These are phyloP conservation scores for Petaurus breviceps DNA, from an alignment of 2,113 vertebrate species.

Conservation along the genomic window DNA sequence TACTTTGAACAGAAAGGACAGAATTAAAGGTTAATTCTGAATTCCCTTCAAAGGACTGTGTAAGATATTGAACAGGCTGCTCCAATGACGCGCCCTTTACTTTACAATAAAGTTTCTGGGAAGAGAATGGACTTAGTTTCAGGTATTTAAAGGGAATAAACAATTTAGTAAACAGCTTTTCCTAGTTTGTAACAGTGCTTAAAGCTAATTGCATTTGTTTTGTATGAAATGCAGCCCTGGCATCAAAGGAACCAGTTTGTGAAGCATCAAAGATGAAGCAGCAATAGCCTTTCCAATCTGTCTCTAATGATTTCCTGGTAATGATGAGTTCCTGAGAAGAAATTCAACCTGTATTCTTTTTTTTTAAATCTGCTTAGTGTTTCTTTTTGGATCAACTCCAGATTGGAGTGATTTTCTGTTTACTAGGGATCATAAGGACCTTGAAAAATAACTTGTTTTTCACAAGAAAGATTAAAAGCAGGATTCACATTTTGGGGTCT, in stretches of 20 bases:
- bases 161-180: slow-evolving; percentile 46
- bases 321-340: slow-evolving; percentile 61
- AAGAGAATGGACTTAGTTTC: slow-evolving; percentile 4
- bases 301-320: slow-evolving; percentile 67
- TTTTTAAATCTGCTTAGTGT: slow-evolving; percentile 61
- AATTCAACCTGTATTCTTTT: slow-evolving; percentile 43
- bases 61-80: slow-evolving; percentile 42
- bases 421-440: slow-evolving; percentile 58
- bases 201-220: slow-evolving; percentile 51
- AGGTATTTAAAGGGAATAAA: slow-evolving; percentile 48
- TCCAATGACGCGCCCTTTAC: slow-evolving; percentile 47
- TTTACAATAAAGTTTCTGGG: slow-evolving; percentile 52
- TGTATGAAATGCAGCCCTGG: slow-evolving; percentile 40
- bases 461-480: slow-evolving; percentile 15
- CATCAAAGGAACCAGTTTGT: slow-evolving; percentile 23
- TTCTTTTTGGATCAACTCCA: slow-evolving; percentile 54
- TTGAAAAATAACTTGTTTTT: slow-evolving; percentile 44
- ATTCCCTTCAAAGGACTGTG: slow-evolving; percentile 46
- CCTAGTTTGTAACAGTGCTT: slow-evolving; percentile 53
- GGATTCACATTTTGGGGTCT: neutral
- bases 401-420: slow-evolving; percentile 40
- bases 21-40: slow-evolving; percentile 13
- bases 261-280: slow-evolving; percentile 38
- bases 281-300: slow-evolving; percentile 62
- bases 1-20: slow-evolving; percentile 2